These are phyloP conservation scores for Ahaetulla prasina DNA, from an alignment of 2,113 vertebrate genomes.

Conservation along the genomic window DNA sequence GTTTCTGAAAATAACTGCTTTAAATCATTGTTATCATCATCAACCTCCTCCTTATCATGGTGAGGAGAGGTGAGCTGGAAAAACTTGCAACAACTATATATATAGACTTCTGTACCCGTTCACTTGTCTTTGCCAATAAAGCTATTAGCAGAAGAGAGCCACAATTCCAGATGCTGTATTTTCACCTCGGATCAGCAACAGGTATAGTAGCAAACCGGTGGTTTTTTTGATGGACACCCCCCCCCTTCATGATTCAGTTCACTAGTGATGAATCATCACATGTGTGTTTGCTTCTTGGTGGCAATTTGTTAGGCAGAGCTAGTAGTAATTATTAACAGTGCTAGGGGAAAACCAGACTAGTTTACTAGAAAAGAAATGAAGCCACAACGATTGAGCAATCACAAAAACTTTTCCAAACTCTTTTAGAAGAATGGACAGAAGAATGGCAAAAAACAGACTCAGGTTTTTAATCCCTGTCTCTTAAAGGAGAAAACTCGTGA, in stretches of 20 bases:
- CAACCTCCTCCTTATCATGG: slow-evolving; percentile 15
- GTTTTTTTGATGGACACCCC: slow-evolving; percentile 13
- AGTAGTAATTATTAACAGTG: rapidly evolving
- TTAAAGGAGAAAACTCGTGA: not conserved
- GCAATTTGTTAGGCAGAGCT: rapidly evolving
- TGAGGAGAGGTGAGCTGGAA: slow-evolving; percentile 49
- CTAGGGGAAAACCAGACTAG: not conserved
- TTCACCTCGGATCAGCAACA: slow-evolving; percentile 45
- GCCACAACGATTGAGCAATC: not conserved
- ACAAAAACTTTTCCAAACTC: not conserved
- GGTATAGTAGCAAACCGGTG: slow-evolving; percentile 46
- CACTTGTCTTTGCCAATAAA: slow-evolving; percentile 48
- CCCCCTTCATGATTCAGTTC: rapidly evolving
- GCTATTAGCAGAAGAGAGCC: slow-evolving; percentile 52
- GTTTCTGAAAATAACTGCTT: slow-evolving; percentile 26
- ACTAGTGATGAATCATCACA: rapidly evolving
- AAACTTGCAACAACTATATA: not conserved
- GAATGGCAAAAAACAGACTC: not conserved
- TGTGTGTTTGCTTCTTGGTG: not conserved
- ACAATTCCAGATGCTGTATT: slow-evolving; percentile 50
- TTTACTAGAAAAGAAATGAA: not conserved
- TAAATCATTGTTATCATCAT: not conserved
- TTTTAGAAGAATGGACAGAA: rapidly evolving
- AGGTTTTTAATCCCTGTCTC: not conserved
- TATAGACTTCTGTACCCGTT: slow-evolving; percentile 38